Conservation (phyloP, 2,113 vertebrate genomes). For the Cephalopterus ornatus region DNA sequence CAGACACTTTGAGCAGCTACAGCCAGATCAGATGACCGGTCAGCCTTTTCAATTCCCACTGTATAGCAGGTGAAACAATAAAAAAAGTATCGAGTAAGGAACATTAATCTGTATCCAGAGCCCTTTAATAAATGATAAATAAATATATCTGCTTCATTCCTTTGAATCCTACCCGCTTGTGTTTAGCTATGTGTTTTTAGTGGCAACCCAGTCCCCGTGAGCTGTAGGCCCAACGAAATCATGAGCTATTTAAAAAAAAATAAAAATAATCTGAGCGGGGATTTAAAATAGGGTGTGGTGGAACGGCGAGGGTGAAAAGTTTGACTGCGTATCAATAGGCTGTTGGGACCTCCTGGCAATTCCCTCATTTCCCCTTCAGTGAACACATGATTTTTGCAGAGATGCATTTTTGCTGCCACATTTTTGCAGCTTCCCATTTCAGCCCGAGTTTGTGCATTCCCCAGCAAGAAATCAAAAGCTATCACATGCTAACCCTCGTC, state of each 20-base stretch:
- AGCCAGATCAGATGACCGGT: not conserved
- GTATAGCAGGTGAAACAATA: conserved; percentile 72
- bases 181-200: conserved; percentile 66
- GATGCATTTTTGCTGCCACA: not conserved
- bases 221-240: not conserved
- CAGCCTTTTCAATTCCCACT: conserved; percentile 35
- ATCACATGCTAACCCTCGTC: not conserved
- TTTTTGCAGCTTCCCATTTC: not conserved
- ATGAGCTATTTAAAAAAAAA: conserved; percentile 17
- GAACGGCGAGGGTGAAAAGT: conserved; percentile 2
- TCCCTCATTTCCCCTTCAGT: not conserved
- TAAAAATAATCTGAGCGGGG: conserved; percentile 19
- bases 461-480: not conserved
- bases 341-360: not conserved
- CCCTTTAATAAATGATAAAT: conserved; percentile 65
- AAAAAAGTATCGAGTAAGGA: conserved; percentile 48
- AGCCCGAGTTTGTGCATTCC: not conserved
- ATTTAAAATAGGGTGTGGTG: conserved; percentile 47
- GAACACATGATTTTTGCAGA: not conserved
- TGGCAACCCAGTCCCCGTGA: not conserved
- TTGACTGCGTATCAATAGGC: not conserved
- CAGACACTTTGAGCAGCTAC: conserved; percentile 20
- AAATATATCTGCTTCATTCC: conserved; percentile 50
- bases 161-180: conserved; percentile 25
- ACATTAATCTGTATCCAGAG: conserved; percentile 50